Base-by-base conservation (phyloP, 2,888 invertebrate species). In the Rotaria macrura region DNA sequence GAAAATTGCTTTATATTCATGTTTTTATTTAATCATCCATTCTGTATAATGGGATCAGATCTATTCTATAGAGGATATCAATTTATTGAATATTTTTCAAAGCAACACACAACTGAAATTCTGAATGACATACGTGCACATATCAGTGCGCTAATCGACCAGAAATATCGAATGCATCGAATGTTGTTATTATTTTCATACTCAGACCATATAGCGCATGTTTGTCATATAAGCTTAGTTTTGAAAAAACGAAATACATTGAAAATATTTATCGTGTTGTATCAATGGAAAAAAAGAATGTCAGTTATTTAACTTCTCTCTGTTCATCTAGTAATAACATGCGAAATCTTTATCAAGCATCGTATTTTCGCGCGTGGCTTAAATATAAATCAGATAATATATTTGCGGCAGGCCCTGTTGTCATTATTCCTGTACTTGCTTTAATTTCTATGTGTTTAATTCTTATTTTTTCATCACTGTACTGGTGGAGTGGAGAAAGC, bases 321-420 rank as follows among this genome's bases (percentile, higher is more conserved):
- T 25, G 25, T 54, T 54, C 25, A 23, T 54, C 20, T 25, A 25
- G 25, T 23, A 54, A 54, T 54, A 23, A 54, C 2, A 54, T 25
- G 7, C 54, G 25, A 54, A 54, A 54, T 54, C 7, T 23, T 29
- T 34, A 29, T 52, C 23, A 52, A 20, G 6, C 23, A 52, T 52
- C 65, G 34, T 34, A 65, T 34, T 34, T 79, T 79, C 43, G 40
- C 43, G 79, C 79, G 10, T 38, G 79, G 79, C 20, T 79, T 25
- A 40, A 79, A 79, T 79, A 79, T 79, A 43, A 79, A 79, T 79
- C 79, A 43, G 79, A 79, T 43, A 79, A 25, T 79, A 40, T 79
- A 40, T 43, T 79, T 79, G 79, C 43, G 25, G 40, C 40, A 20
- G 79, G 79, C 25, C 79, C 43, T 79, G 25, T 79, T 14, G 43